A percentile compares a stretch with the other conserved stretches of the same genome.
Evolutionary conservation across 2,888 invertebrate genomes (phyloP).

Genomic region (Euplexia lucipara): DNA sequence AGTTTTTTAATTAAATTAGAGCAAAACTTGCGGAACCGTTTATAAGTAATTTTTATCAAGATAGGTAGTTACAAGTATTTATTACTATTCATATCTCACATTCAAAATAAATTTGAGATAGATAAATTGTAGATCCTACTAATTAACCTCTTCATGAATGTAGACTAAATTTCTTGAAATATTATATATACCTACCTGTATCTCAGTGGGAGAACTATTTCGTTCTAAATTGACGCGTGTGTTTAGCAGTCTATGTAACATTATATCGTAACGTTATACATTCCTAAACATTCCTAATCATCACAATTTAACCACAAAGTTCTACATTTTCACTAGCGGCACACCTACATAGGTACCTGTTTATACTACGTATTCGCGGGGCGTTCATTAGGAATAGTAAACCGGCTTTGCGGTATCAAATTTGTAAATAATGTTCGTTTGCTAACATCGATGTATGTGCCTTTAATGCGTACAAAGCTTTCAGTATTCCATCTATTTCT

Average conservation of each 20-base stretch:
- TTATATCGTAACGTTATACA: conserved; percentile 72
- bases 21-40: too few relatives aligned
- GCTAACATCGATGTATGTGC: conserved; percentile 60
- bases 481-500: conserved; percentile 50
- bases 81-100: too few relatives aligned
- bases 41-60: too few relatives aligned
- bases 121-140: too few relatives aligned
- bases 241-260: conserved; percentile 65
- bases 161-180: conserved; percentile 47
- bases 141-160: conserved; percentile 14
- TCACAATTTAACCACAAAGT: conserved; percentile 77
- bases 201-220: conserved; percentile 55
- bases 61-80: too few relatives aligned
- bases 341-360: conserved; percentile 60
- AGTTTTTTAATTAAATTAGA: too few relatives aligned
- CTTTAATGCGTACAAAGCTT: conserved; percentile 56
- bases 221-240: conserved; percentile 63
- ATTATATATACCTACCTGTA: conserved; percentile 10
- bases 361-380: conserved; percentile 68
- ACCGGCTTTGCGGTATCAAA: conserved; percentile 81
- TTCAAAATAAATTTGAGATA: too few relatives aligned
- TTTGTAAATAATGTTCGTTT: conserved; percentile 75
- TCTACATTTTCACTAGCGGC: conserved; percentile 69
- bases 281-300: conserved; percentile 77
- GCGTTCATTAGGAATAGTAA: conserved; percentile 87